Conservation (phyloP, 2,797 vertebrate genomes). For the Erithacus rubecula region DNA sequence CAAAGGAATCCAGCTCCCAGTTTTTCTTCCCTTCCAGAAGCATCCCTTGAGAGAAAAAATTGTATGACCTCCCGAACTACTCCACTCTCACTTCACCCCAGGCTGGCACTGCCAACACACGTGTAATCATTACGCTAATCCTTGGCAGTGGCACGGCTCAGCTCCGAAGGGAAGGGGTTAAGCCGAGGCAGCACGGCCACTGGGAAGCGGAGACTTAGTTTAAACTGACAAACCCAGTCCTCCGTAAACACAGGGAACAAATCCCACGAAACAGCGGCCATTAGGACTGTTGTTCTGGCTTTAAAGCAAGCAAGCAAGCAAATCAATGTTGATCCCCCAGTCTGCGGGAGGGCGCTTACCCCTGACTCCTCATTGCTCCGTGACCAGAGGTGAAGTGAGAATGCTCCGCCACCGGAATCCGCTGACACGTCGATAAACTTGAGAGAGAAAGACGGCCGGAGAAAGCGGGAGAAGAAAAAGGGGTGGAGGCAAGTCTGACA, state of each 20-base stretch:
- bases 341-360: constrained; percentile 1
- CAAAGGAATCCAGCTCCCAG: constrained; percentile 38
- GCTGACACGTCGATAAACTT: background rate
- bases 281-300: background rate
- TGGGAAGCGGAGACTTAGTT: constrained; percentile 39
- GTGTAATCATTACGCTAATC: background rate
- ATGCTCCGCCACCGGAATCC: background rate
- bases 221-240: constrained; percentile 50
- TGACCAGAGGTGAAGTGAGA: background rate
- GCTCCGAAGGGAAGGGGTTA: constrained; percentile 54
- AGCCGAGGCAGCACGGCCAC: constrained; percentile 12
- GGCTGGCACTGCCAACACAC: background rate
- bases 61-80: background rate
- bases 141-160: background rate
- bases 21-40: constrained; percentile 37
- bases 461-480: constrained; percentile 68
- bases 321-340: background rate
- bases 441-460: constrained; percentile 21
- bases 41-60: constrained; percentile 18
- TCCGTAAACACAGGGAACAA: constrained; percentile 12
- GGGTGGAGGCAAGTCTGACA: constrained; percentile 69
- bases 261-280: background rate
- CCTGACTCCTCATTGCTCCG: background rate
- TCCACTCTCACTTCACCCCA: background rate
- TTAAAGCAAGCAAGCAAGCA: background rate